Evolutionary conservation across 2,888 invertebrate species (phyloP), one percentile per base, ranked within the genome.

Genomic region (Drosophila subquinaria): DNA sequence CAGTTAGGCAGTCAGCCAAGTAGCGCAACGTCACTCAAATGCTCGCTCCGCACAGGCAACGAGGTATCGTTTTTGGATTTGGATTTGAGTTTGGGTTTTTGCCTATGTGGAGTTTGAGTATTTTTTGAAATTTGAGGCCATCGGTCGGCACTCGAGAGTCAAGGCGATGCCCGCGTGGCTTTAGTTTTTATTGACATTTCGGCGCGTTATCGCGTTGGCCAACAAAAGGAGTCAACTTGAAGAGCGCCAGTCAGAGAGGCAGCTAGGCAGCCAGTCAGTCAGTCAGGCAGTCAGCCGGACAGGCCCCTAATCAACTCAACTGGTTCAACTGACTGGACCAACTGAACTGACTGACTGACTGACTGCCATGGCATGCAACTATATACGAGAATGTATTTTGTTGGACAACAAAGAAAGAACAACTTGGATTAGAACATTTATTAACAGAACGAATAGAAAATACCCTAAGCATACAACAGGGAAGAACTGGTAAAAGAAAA

Each of bases 11-110:
- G 73, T 59, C 76, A 68, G 52, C 55, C 76, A 84, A 84, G 90
- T 84, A 84, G 84, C 84, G 76, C 90, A 88, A 85, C 90, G 90
- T 88, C 85, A 85, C 75, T 85, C 89, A 85, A 90, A 83, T 83
- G 71, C 61, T 73, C 77, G 81, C 77, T 86, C 64, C 55, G 69
- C 66, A 15, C 64, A 64, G 76, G 77, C 76, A 60, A 73, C 52
- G 40, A 56, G 60, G 43, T 45, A 47, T 15, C 42, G 38, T 47
- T 48, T 48, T 55, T 20, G 45, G 47, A 23, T 48, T 55, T 20
- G 45, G 47, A 23, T 64, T 45, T 52, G 15, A 40, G 48, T 47
- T 60, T 38, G 33, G n/a, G 45, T 42, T 48, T 72, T 60, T 50
- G 36, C 4, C 38, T 62, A 23, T 23, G 23, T 23, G 47, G 48